Conservation (phyloP, 2,797 vertebrate species). For the Hypotaenidia philippensis region DNA sequence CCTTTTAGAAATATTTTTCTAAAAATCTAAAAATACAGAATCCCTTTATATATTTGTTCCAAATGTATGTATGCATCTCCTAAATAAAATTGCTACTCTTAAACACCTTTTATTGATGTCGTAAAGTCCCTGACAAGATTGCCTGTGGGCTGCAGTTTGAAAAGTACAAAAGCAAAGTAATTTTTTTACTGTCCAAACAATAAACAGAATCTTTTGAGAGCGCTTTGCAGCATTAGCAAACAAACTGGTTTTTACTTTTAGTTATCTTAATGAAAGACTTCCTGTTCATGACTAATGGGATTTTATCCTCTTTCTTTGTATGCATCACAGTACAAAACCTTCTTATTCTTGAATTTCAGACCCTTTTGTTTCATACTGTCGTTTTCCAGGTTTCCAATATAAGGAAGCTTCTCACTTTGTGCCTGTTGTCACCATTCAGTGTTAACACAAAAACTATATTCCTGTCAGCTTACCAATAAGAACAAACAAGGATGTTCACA, state of each 20-base stretch:
- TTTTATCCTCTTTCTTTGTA: neutral
- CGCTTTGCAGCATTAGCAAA: neutral
- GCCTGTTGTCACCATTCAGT: neutral
- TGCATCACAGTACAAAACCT: rapidly evolving
- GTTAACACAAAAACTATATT: neutral
- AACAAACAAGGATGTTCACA: neutral
- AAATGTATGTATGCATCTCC: neutral
- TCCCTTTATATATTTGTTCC: neutral
- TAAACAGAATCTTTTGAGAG: neutral
- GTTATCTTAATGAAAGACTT: neutral
- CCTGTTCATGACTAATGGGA: neutral
- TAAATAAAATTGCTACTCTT: neutral
- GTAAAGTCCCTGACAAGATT: neutral
- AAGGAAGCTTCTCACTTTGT: neutral
- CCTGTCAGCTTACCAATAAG: neutral
- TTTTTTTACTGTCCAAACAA: neutral
- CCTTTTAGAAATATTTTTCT: neutral
- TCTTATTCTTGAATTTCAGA: neutral
- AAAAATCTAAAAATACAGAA: neutral
- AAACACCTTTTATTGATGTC: neutral
- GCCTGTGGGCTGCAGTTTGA: neutral
- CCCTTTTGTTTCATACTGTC: neutral
- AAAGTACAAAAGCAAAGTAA: neutral
- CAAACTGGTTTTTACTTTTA: neutral
- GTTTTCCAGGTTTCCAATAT: neutral